Evolutionary conservation across 2,797 vertebrate species (phyloP), one percentile per base, ranked within the genome.

Genomic region (Decapterus maruadsi): DNA sequence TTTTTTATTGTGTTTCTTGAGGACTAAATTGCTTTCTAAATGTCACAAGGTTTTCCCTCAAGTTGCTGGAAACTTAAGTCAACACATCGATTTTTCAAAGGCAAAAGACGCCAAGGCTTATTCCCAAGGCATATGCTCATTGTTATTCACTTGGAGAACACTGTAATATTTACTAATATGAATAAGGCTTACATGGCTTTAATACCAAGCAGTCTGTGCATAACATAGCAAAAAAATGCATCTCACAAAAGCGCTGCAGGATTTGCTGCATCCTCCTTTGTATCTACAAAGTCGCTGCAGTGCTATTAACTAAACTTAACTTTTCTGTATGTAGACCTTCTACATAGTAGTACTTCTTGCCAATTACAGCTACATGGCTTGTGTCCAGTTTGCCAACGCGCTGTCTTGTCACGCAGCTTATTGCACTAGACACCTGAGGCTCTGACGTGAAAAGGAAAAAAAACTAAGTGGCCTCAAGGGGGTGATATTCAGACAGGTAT

Each of bases 141-240:
- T 38, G 22, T 17, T 71, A 53, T 7, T 64, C 55, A 61, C 59
- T 10, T 14, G 26, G 11, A 68, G 11, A 36, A 36, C 36, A 1
- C 8, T 54, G 1, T 57, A 26, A 64, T 69, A 40, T 46, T 43
- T 68, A 68, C 9, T 80, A 57, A 71, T 56, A 57, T 31, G 19
- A 45, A 22, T 40, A 60, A 65, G 8, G 16, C 63, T 63, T 19
- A 40, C 3, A 6, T 61, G 34, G 9, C 71, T 81, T 77, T 14
- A 68, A 17, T 66, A 53, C 45, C 58, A 19, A 51, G 11, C 46
- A 67, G 46, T 20, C 12, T 70, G 19, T 70, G 51, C 17, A 34
- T 69, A 77, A 53, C 70, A 56, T 54, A 34, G 50, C 58, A 9
- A 55, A 65, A 26, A 46, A 58, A 12, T 42, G 34, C 17, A 62